Percentiles rank a stretch among this genome's conserved stretches.
phyloP scores from a whole-genome alignment of 2,797 vertebrate genomes.

The Cygnus olor region DNA sequence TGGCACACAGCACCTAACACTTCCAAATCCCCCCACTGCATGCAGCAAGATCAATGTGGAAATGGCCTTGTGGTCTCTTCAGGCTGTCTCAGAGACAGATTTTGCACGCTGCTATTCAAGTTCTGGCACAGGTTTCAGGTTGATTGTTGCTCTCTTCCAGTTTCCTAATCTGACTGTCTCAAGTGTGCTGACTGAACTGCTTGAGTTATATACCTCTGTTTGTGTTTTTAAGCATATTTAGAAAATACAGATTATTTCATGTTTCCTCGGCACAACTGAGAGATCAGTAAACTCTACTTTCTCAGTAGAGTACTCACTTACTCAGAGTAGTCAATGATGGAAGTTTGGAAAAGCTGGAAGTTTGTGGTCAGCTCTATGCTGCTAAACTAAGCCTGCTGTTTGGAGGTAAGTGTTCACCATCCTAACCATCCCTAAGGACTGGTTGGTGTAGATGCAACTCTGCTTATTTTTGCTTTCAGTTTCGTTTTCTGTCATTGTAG shows the following conservation, averaged over 20 bases:
- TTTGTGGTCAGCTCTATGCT: neutral
- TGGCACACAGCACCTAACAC: neutral
- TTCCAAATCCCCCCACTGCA: neutral
- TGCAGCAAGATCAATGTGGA: accelerated
- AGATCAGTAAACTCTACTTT: neutral
- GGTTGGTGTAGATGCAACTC: neutral
- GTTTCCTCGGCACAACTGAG: neutral
- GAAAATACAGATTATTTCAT: neutral
- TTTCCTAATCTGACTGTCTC: neutral
- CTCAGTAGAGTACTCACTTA: neutral
- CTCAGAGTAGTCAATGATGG: neutral
- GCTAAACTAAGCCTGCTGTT: neutral
- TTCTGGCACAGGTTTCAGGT: neutral
- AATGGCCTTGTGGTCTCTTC: neutral
- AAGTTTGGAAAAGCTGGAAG: neutral
- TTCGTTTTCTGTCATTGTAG: neutral
- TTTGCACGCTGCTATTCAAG: neutral
- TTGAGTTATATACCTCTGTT: neutral
- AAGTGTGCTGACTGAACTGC: neutral
- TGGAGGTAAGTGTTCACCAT: neutral
- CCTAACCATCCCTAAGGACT: neutral
- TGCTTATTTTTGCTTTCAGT: neutral
- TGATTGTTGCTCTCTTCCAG: neutral
- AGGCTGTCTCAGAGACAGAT: neutral
- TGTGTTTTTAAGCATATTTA: neutral